Percentiles rank a stretch among this genome's conserved stretches.
Conservation (phyloP, 2,113 vertebrate genomes). For the Caloenas nicobarica region DNA sequence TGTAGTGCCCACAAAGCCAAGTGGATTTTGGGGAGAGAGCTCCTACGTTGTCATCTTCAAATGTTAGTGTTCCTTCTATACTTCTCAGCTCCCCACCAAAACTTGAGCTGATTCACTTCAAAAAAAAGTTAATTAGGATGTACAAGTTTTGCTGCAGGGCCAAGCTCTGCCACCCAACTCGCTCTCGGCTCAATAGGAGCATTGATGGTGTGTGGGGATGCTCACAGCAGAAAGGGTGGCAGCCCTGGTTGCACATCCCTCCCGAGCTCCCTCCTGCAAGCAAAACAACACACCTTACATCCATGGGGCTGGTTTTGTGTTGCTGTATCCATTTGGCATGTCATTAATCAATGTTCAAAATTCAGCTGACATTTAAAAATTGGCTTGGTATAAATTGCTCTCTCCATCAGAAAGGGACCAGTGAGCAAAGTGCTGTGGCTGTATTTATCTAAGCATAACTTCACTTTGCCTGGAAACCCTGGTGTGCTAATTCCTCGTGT, state of each 20-base stretch:
- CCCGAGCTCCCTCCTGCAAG: background rate
- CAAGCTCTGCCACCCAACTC: background rate
- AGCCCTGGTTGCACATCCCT: background rate
- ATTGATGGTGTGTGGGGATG: background rate
- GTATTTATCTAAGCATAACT: background rate
- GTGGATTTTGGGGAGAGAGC: background rate
- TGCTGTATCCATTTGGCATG: background rate
- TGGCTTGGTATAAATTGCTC: background rate
- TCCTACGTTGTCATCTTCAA: background rate
- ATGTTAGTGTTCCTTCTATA: background rate
- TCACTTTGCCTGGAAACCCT: background rate
- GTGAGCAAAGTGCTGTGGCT: background rate
- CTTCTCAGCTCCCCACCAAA: background rate
- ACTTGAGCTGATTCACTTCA: background rate
- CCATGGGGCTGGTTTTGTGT: background rate
- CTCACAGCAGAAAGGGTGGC: background rate
- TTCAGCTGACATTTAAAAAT: background rate
- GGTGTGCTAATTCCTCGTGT: background rate
- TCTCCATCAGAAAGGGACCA: background rate
- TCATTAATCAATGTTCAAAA: background rate
- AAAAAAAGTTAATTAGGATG: constrained; percentile 7
- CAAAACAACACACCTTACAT: background rate
- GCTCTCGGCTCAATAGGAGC: background rate
- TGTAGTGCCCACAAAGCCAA: fast-evolving
- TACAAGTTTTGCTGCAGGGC: background rate